Conservation (phyloP, 2,113 vertebrate species). For the Xyliphius kryptos region DNA sequence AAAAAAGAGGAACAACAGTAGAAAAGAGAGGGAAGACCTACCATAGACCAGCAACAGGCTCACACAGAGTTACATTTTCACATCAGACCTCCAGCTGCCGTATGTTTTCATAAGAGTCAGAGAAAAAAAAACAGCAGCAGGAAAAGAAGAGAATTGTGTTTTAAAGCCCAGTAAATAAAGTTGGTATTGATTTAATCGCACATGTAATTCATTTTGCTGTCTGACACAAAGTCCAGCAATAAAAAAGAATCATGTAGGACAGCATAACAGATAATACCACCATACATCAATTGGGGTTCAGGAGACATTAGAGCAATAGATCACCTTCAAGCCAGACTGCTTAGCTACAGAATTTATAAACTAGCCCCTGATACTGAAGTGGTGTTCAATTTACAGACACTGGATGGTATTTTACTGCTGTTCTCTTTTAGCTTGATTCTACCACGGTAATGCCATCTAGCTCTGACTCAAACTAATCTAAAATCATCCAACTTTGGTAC, state of each 20-base stretch:
- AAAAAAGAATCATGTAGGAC: slow-evolving; percentile 89
- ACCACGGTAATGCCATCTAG: slow-evolving; percentile 32
- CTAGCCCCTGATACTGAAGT: slow-evolving; percentile 80
- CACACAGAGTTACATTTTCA: slow-evolving; percentile 14
- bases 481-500: background rate
- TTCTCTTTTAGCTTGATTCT: slow-evolving; percentile 36
- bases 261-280: slow-evolving; percentile 81
- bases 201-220: slow-evolving; percentile 95
- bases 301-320: slow-evolving; percentile 71
- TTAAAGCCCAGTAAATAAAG: slow-evolving; percentile 87
- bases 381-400: slow-evolving; percentile 87
- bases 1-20: slow-evolving; percentile 25
- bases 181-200: slow-evolving; percentile 95
- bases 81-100: slow-evolving; percentile 56
- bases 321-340: slow-evolving; percentile 86
- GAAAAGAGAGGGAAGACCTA: slow-evolving; percentile 1
- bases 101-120: slow-evolving; percentile 66
- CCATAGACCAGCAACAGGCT: slow-evolving; percentile 14
- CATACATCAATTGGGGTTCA: slow-evolving; percentile 85
- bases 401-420: no score
- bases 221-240: slow-evolving; percentile 82
- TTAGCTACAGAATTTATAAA: slow-evolving; percentile 85
- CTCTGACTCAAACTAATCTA: background rate
- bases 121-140: slow-evolving; percentile 5
- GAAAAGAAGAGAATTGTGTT: slow-evolving; percentile 63